These are phyloP conservation scores for Mimachlamys varia DNA, from an alignment of 2,888 invertebrate genomes.

Conservation along the genomic window DNA sequence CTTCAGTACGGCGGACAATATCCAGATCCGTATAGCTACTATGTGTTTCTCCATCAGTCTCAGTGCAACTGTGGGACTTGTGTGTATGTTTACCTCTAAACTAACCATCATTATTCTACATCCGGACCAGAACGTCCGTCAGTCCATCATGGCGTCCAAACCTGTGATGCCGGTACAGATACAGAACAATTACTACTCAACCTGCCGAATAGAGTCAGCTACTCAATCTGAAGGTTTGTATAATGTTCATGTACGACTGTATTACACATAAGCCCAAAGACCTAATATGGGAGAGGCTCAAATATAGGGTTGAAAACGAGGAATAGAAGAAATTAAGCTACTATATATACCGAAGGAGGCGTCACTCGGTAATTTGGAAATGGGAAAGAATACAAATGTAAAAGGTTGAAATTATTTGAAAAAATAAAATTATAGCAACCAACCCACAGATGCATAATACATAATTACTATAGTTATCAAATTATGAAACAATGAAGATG, in stretches of 20 bases:
- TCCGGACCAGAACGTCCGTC: slow-evolving; percentile 94
- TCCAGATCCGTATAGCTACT: slow-evolving; percentile 94
- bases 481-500: too few relatives aligned
- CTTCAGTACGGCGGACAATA: slow-evolving; percentile 83
- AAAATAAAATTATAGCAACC: too few relatives aligned
- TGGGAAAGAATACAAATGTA: too few relatives aligned
- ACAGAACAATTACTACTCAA: slow-evolving; percentile 66
- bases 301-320: too few relatives aligned
- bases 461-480: too few relatives aligned
- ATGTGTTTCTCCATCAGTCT: slow-evolving; percentile 97
- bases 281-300: too few relatives aligned
- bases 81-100: slow-evolving; percentile 96
- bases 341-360: too few relatives aligned
- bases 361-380: too few relatives aligned
- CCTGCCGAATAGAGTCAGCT: slow-evolving; percentile 77
- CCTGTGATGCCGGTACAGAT: slow-evolving; percentile 55
- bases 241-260: not conserved
- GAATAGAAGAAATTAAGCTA: too few relatives aligned
- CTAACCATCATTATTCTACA: slow-evolving; percentile 94
- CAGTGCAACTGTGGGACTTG: slow-evolving; percentile 95
- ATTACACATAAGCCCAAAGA: too few relatives aligned
- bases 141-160: slow-evolving; percentile 82
- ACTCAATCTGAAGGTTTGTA: slow-evolving; percentile 78
- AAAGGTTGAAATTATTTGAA: too few relatives aligned
- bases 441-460: too few relatives aligned